Conservation (phyloP, 2,797 vertebrate species). For the Erpetoichthys calabaricus region DNA sequence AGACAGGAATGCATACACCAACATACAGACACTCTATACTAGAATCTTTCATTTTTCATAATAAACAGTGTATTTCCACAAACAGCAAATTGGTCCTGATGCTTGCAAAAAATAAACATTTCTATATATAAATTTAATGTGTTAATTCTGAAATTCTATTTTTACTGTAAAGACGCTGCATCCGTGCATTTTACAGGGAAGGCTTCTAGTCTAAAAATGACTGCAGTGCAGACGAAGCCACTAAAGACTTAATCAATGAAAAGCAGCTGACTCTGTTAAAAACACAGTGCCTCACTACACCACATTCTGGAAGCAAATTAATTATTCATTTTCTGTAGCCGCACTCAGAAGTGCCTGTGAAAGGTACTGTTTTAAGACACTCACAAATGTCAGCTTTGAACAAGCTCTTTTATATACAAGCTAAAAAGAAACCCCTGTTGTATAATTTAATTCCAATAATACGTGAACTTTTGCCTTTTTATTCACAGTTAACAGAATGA, state of each 20-base stretch:
- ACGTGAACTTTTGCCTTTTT: background rate
- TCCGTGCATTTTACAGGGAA: too few relatives aligned
- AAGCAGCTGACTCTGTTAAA: conserved; percentile 31
- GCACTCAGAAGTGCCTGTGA: conserved; percentile 13
- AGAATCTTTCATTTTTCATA: too few relatives aligned
- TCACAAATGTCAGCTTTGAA: background rate
- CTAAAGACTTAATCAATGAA: conserved; percentile 27
- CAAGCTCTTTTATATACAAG: background rate
- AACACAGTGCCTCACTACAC: conserved; percentile 11
- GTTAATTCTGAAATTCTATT: too few relatives aligned
- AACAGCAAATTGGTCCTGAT: too few relatives aligned
- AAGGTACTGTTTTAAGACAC: background rate
- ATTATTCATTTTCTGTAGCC: conserved; percentile 37
- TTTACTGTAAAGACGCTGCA: too few relatives aligned
- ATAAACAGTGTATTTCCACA: too few relatives aligned
- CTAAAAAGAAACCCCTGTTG: background rate
- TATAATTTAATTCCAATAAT: background rate
- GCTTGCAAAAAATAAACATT: too few relatives aligned
- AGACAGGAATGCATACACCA: too few relatives aligned
- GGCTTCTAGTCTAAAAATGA: conserved; percentile 17
- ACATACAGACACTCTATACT: too few relatives aligned
- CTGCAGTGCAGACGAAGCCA: conserved; percentile 37
- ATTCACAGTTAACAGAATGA: too few relatives aligned
- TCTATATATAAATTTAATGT: too few relatives aligned
- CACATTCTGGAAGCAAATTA: conserved; percentile 30